phyloP scores from a whole-genome alignment of 2,113 vertebrate species.

The Eptesicus fuscus region DNA sequence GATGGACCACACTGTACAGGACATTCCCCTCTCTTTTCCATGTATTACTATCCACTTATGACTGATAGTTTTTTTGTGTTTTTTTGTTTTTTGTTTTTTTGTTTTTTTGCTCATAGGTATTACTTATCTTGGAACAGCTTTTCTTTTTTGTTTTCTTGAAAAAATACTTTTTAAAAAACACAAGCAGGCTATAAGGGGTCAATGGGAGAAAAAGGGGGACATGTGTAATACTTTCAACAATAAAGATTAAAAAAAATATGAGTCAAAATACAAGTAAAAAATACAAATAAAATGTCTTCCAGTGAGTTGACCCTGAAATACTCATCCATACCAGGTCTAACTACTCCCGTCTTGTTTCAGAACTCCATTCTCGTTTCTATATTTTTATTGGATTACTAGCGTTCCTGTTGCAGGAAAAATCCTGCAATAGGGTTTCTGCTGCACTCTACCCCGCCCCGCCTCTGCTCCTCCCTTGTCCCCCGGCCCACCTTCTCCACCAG shows the following conservation, averaged over 20 bases:
- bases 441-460: no score
- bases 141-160: not conserved
- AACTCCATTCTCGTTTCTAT: not conserved
- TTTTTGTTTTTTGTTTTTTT: no score
- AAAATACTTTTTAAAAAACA: not conserved
- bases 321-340: not conserved
- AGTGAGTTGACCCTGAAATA: not conserved
- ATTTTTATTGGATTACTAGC: not conserved
- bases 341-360: not conserved
- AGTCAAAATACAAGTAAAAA: not conserved
- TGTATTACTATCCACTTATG: not conserved
- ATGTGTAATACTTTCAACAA: no score
- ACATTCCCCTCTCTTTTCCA: not conserved
- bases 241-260: not conserved
- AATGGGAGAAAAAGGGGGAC: no score
- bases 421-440: no score
- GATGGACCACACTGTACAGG: fast-evolving
- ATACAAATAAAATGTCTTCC: not conserved
- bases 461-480: no score
- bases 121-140: not conserved
- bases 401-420: no score
- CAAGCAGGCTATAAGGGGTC: no score
- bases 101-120: not conserved
- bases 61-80: not conserved
- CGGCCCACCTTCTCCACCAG: no score